Evolutionary conservation across 2,888 invertebrate species (phyloP).

Genomic region (Apantesis nais): DNA sequence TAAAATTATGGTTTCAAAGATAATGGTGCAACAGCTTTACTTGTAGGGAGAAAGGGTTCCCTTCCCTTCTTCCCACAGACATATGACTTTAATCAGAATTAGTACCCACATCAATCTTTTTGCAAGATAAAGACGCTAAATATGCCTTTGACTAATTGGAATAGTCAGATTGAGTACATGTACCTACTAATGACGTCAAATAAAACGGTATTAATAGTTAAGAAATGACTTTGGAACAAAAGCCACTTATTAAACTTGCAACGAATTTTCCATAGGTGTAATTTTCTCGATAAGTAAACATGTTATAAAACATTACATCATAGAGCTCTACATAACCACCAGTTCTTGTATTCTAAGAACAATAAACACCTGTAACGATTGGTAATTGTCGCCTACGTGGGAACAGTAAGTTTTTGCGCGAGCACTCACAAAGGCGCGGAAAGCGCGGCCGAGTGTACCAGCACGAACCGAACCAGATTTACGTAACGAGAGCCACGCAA

Average conservation of each 20-base stretch:
- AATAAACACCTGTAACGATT: conserved; percentile 74
- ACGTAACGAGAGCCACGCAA: conserved; percentile 67
- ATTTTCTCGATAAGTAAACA: conserved; percentile 47
- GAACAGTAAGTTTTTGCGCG: conserved; percentile 72
- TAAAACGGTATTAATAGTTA: neutral
- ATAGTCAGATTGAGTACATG: neutral
- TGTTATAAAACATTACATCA: conserved; percentile 61
- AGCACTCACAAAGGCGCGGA: conserved; percentile 64
- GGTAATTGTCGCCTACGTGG: conserved; percentile 69
- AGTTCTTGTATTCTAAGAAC: conserved; percentile 65
- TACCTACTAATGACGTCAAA: neutral
- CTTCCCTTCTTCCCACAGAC: no score
- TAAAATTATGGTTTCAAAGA: no score
- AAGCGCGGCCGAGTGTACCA: conserved; percentile 53
- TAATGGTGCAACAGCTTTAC: no score
- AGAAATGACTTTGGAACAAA: neutral
- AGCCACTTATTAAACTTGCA: conserved; percentile 39
- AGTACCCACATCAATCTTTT: no score
- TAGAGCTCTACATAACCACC: conserved; percentile 62
- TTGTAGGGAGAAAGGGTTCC: no score
- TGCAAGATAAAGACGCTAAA: neutral
- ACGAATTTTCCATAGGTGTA: conserved; percentile 47
- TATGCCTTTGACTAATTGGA: neutral
- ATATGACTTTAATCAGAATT: no score
- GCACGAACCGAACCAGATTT: conserved; percentile 68